Percentiles rank a stretch among this genome's conserved stretches.
phyloP scores from a whole-genome alignment of 2,888 invertebrate genomes.

The Elgonia sp. region DNA sequence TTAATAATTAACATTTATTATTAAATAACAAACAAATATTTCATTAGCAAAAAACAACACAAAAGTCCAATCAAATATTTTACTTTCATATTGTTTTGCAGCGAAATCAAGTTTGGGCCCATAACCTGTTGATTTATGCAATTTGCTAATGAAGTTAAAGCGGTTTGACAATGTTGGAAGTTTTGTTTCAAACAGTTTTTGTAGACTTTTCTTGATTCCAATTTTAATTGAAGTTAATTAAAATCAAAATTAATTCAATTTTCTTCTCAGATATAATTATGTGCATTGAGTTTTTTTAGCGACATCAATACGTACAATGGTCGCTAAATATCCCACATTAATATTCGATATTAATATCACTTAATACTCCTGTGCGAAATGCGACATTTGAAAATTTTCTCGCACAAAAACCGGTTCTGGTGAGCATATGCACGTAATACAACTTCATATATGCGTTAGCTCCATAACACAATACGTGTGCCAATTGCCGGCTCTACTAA shows the following conservation, averaged over 20 bases:
- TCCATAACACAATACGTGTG: conserved; percentile 53
- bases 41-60: conserved; percentile 11
- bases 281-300: no score
- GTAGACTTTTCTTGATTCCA: not conserved
- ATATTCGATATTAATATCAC: conserved; percentile 53
- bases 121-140: no score
- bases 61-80: not conserved
- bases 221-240: no score
- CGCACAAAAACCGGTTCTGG: conserved; percentile 51
- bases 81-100: no score
- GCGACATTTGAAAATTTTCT: conserved; percentile 53
- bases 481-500: conserved; percentile 67
- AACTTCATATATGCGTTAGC: conserved; percentile 48
- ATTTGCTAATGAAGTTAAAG: no score
- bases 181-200: no score
- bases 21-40: not conserved
- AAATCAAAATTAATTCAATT: no score
- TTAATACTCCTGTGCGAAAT: conserved; percentile 30
- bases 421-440: conserved; percentile 17
- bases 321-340: conserved; percentile 32
- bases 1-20: conserved; percentile 9
- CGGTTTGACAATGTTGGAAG: no score
- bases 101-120: no score
- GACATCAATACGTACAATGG: conserved; percentile 4
- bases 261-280: no score